These are phyloP conservation scores for Ailuropoda melanoleuca DNA, from an alignment of 2,113 vertebrate genomes.

Conservation along the genomic window DNA sequence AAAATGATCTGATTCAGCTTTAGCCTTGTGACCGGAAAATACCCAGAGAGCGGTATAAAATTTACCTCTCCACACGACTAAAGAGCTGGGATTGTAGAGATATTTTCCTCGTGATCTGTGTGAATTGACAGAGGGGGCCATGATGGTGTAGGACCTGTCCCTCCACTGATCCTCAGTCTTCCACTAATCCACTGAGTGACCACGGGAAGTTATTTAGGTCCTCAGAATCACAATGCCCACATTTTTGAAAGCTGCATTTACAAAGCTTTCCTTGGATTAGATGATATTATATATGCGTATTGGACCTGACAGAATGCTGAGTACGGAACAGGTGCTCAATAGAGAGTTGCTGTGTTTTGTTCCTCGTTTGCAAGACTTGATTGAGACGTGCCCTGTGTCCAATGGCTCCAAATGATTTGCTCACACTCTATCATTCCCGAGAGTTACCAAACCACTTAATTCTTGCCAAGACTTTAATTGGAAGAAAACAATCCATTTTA, in stretches of 20 bases:
- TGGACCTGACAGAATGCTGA: neutral
- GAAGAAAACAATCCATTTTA: slow-evolving; percentile 20
- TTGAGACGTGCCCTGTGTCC: neutral
- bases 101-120: neutral
- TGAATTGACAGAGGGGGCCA: neutral
- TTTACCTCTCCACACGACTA: neutral
- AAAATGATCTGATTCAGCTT: neutral
- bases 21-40: neutral
- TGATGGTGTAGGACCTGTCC: neutral
- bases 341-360: neutral
- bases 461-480: neutral
- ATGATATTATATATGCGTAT: neutral
- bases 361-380: neutral
- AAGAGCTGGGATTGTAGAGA: neutral
- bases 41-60: neutral
- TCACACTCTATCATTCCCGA: neutral
- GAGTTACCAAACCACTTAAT: neutral
- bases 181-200: neutral
- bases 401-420: neutral
- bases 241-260: neutral
- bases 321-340: neutral
- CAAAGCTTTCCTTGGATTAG: neutral
- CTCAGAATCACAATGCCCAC: neutral
- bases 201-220: neutral
- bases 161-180: neutral